These are phyloP conservation scores for Polydrusus pterygomalis DNA, from an alignment of 2,888 invertebrate species.

Conservation along the genomic window DNA sequence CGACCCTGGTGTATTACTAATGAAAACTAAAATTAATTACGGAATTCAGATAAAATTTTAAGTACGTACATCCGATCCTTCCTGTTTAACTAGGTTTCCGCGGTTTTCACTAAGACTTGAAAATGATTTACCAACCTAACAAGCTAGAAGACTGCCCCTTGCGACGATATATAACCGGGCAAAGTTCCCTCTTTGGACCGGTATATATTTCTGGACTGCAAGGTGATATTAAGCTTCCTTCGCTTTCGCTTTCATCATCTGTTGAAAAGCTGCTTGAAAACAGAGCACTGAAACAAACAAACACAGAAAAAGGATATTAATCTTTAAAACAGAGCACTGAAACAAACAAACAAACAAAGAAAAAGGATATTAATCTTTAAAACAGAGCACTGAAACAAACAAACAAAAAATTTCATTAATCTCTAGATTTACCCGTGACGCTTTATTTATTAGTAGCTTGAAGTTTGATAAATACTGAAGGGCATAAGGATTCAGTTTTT, in stretches of 20 bases:
- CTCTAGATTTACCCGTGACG: too few relatives aligned
- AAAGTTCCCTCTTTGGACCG: slow-evolving; percentile 63
- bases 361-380: too few relatives aligned
- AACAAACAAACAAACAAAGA: too few relatives aligned
- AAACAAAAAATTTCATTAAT: too few relatives aligned
- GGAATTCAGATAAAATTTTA: slow-evolving; percentile 29
- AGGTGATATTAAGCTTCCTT: slow-evolving; percentile 72
- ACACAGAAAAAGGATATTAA: too few relatives aligned
- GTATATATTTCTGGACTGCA: slow-evolving; percentile 70
- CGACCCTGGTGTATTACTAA: too few relatives aligned
- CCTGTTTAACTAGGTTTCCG: slow-evolving; percentile 47
- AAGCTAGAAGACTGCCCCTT: slow-evolving; percentile 70
- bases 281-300: slow-evolving; percentile 75
- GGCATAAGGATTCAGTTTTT: too few relatives aligned
- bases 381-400: slow-evolving; percentile 77
- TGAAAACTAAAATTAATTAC: slow-evolving; percentile 24
- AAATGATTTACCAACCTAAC: slow-evolving; percentile 69
- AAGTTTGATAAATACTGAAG: too few relatives aligned
- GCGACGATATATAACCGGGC: slow-evolving; percentile 66
- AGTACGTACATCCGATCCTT: slow-evolving; percentile 60
- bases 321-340: slow-evolving; percentile 81
- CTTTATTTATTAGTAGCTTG: too few relatives aligned
- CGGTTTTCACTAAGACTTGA: slow-evolving; percentile 49
- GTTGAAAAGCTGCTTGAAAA: slow-evolving; percentile 75
- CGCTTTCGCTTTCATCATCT: slow-evolving; percentile 73